phyloP scores from a whole-genome alignment of 2,113 vertebrate species.

The Daboia siamensis region DNA sequence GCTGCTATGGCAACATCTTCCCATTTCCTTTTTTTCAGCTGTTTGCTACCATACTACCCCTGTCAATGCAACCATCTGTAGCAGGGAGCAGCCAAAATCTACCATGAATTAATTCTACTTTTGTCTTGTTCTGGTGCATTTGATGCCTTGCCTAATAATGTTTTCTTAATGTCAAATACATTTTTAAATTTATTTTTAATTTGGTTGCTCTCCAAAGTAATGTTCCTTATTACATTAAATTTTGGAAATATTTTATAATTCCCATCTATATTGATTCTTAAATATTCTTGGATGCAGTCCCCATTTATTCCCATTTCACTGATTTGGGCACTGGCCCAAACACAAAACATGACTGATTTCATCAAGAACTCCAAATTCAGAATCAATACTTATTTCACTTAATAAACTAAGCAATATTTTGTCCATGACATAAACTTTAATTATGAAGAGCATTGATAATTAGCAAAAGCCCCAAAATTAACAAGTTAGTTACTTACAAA shows the following conservation, averaged over 20 bases:
- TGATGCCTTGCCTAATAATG: background rate
- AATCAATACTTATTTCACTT: background rate
- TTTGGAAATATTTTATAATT: background rate
- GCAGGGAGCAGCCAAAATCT: background rate
- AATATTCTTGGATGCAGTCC: background rate
- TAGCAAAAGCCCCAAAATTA: background rate
- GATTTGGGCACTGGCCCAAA: background rate
- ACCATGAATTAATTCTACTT: background rate
- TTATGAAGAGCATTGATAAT: background rate
- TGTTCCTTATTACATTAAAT: background rate
- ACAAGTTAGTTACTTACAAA: background rate
- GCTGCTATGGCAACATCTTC: conserved; percentile 16
- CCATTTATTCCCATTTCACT: background rate
- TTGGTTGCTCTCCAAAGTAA: background rate
- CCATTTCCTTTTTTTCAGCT: background rate
- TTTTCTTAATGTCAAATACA: background rate
- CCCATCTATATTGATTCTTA: background rate
- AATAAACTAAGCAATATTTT: background rate
- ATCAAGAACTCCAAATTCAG: background rate
- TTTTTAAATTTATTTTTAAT: background rate
- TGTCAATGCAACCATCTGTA: background rate
- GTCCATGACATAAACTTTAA: background rate
- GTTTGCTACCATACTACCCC: background rate
- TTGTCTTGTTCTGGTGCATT: background rate
- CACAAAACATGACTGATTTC: background rate